Base-by-base conservation (phyloP, 1,140 invertebrate species). In the Marisa cornuarietis region DNA sequence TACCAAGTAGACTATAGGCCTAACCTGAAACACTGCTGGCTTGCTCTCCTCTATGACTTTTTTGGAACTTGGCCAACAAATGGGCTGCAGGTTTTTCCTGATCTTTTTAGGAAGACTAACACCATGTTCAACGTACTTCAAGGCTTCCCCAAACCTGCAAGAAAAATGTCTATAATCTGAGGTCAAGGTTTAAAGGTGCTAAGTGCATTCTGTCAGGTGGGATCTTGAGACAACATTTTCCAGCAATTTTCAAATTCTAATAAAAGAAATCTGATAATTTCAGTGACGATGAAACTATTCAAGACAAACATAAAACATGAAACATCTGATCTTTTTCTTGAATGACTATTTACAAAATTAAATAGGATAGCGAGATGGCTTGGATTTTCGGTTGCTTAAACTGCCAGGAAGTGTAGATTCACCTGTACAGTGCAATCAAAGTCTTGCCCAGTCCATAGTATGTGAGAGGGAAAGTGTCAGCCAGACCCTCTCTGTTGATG, bases 361-460 rank as follows among this genome's bases (percentile, higher is more conserved):
- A n/a, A 69, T 31, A n/a, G 14, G 11, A 6, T 14, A 26, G 66
- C 7, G n/a, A 69, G 66, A n/a, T 13, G 11, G 14, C 14, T 69
- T 31, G 14, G 11, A 69, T 14, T 13, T 13, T n/a, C 16, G 7
- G 6, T 26, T n/a, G 52, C 20, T 71, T 22, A 49, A 8, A 71
- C 7, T 7, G 20, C 16, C 20, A 31, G 7, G 31, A 14, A 69
- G 16, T n/a, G 54, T 20, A 66, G 5, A 71, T n/a, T 49, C 74
- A 86, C 85, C 84, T 85, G 82, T 84, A 84, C 18, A 85, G 73
- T 24, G 42, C 76, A 52, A 82, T 74, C 71, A 82, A 82, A 54
- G 83, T 84, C 73, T 84, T 84, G 10, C 79, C 83, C 13, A 84
- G 62, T 54, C 84, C 85, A 78, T 82, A 83, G 73, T 84, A 81